Percentiles rank a stretch among this genome's conserved stretches.
phyloP scores from a whole-genome alignment of 30 jellyfish, hydroid and myxozoan species.

The Hydractinia symbiolongicarpus region DNA sequence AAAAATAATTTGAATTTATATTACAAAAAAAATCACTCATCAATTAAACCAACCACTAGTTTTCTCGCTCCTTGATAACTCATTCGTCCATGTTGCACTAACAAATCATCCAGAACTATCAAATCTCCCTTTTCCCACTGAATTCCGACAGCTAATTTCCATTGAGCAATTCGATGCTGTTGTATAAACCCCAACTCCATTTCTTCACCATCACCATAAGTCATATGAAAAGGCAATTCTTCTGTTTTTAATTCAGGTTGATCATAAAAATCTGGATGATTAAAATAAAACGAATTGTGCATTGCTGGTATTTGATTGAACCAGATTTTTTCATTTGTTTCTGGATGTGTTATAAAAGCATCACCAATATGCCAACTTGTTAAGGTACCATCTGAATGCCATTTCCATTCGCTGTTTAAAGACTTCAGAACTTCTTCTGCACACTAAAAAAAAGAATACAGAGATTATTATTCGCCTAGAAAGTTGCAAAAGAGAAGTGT shows the following conservation, averaged over 20 bases:
- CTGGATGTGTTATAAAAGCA: conserved; percentile 50
- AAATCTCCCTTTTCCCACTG: conserved; percentile 73
- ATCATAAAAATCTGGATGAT: conserved; percentile 52
- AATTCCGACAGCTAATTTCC: conserved; percentile 72
- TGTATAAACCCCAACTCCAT: conserved; percentile 64
- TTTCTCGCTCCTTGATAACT: conserved; percentile 63
- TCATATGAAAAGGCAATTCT: conserved; percentile 56
- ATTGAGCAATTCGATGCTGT: conserved; percentile 58
- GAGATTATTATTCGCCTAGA: no score
- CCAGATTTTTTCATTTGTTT: conserved; percentile 69
- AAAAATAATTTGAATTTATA: no score
- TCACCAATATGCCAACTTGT: conserved; percentile 11
- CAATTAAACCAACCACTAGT: conserved; percentile 39
- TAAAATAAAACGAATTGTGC: conserved; percentile 55
- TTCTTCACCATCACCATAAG: conserved; percentile 90
- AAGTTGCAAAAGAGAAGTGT: no score
- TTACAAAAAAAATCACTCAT: no score
- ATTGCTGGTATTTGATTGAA: conserved; percentile 71
- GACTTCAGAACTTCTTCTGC: conserved; percentile 5
- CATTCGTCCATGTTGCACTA: conserved; percentile 68
- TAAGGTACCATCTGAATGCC: conserved; percentile 9
- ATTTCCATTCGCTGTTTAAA: background rate
- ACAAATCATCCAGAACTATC: conserved; percentile 61
- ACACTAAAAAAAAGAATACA: background rate
- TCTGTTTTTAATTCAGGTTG: conserved; percentile 34